These are phyloP conservation scores for Gymnarchus niloticus DNA, from an alignment of 2,113 vertebrate species.

Conservation along the genomic window DNA sequence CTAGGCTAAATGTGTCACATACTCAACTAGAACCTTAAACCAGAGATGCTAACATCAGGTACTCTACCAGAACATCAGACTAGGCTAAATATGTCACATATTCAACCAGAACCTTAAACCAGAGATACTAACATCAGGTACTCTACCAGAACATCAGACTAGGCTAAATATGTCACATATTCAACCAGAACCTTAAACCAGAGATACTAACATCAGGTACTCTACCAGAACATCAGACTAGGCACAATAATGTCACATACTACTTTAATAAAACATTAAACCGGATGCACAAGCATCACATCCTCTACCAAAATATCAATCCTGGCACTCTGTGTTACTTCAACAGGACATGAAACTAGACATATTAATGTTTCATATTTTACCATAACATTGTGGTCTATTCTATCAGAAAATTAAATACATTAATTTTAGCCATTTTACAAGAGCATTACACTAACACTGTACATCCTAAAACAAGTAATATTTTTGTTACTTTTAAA, in stretches of 20 bases:
- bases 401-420: too few relatives aligned
- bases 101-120: too few relatives aligned
- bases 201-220: background rate
- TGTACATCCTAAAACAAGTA: too few relatives aligned
- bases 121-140: background rate
- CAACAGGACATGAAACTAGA: background rate
- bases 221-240: background rate
- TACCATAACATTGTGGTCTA: too few relatives aligned
- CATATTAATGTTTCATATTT: background rate
- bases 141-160: background rate
- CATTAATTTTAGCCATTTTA: too few relatives aligned
- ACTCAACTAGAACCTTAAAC: background rate
- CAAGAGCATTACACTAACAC: too few relatives aligned
- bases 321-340: background rate
- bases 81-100: background rate
- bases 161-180: background rate
- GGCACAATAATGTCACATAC: background rate
- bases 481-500: too few relatives aligned
- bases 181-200: background rate
- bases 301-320: background rate
- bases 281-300: background rate
- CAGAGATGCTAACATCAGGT: background rate
- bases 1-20: too few relatives aligned
- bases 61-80: background rate
- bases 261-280: background rate